Evolutionary conservation across 2,113 vertebrate species (phyloP).

Genomic region (Spilogale gracilis): DNA sequence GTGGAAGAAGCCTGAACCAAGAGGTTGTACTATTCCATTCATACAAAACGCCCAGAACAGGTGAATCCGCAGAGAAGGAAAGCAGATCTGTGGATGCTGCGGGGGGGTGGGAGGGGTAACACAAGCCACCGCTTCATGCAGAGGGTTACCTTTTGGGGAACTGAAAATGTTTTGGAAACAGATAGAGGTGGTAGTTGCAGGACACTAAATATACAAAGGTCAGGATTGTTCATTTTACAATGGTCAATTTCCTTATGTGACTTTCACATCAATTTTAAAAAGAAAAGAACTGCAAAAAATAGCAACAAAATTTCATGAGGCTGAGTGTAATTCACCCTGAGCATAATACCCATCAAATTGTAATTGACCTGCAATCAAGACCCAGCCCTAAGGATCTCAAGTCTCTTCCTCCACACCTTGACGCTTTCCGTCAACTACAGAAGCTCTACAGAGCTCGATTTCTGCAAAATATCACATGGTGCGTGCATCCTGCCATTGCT

Average conservation of each 20-base stretch:
- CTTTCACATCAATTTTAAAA: neutral
- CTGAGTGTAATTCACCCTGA: neutral
- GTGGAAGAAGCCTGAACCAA: neutral
- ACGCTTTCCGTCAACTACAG: fast-evolving
- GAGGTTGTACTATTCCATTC: neutral
- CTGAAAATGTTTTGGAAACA: neutral
- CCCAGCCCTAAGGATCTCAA: neutral
- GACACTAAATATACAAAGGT: neutral
- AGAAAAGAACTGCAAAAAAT: neutral
- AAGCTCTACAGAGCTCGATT: neutral
- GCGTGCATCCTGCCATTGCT: fast-evolving
- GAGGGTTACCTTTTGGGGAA: neutral
- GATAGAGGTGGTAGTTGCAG: neutral
- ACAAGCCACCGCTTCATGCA: neutral
- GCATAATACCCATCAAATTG: too few relatives aligned
- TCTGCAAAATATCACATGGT: too few relatives aligned
- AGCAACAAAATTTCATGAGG: neutral
- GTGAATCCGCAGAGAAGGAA: neutral
- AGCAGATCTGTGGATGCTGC: fast-evolving
- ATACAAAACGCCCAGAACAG: neutral
- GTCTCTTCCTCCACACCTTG: too few relatives aligned
- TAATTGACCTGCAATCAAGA: neutral
- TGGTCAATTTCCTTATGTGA: neutral
- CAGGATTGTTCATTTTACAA: neutral
- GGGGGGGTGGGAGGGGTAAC: too few relatives aligned